phyloP scores from a whole-genome alignment of 1,140 invertebrate species.

The Helicoverpa armigera region DNA sequence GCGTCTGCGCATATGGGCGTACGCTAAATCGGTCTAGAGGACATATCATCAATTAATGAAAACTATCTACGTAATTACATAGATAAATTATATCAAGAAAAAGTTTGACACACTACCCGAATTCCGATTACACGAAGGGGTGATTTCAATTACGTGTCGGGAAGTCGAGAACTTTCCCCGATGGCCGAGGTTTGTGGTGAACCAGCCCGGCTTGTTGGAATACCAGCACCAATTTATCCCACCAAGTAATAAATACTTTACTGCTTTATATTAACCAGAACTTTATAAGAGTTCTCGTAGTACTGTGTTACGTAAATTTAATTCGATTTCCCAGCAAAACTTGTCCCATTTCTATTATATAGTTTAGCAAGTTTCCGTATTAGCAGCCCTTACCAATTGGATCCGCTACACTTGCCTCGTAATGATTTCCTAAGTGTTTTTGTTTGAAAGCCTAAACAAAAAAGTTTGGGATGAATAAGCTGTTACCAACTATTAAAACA shows the following conservation, averaged over 20 bases:
- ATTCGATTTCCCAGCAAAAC: conserved; percentile 16
- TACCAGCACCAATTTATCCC: not conserved
- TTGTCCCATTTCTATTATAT: conserved; percentile 17
- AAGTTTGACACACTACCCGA: not conserved
- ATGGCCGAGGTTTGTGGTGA: not conserved
- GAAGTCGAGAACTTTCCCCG: not conserved
- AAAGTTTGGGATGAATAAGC: conserved; percentile 7
- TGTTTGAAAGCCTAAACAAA: conserved; percentile 8
- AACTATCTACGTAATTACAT: not conserved
- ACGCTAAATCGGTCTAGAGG: not conserved
- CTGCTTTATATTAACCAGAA: not conserved
- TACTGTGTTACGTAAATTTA: conserved; percentile 14
- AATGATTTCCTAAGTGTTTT: conserved; percentile 30
- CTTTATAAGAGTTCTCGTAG: not conserved
- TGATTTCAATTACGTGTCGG: conserved; percentile 1
- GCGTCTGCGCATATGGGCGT: too few species aligned
- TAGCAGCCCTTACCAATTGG: conserved; percentile 8
- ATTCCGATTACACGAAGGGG: not conserved
- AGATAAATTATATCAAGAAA: not conserved
- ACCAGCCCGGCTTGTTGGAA: not conserved
- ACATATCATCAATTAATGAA: not conserved
- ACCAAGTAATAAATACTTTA: not conserved
- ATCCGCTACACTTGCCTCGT: not conserved
- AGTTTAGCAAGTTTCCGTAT: conserved; percentile 10
- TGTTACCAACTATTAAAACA: conserved; percentile 20